Evolutionary conservation across 1,140 invertebrate genomes (phyloP).

Genomic region (Drosophila asahinai): DNA sequence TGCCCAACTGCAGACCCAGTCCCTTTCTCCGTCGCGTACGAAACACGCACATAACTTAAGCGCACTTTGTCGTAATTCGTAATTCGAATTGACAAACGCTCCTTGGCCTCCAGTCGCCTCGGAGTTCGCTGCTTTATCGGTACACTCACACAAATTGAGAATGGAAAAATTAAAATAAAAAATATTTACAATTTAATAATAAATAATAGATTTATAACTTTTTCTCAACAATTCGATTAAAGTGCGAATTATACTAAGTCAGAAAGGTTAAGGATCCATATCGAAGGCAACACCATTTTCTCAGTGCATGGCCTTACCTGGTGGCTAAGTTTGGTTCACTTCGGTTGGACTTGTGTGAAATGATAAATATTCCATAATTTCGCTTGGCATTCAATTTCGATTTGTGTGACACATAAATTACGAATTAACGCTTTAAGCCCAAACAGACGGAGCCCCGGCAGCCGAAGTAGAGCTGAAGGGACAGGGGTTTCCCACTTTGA

Average conservation of each 20-base stretch:
- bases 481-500: conserved; percentile 1
- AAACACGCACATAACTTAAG: conserved; percentile 72
- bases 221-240: no score
- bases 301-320: conserved; percentile 7
- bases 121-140: conserved; percentile 1
- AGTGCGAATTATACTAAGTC: no score
- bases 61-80: conserved; percentile 83
- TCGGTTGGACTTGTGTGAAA: conserved; percentile 54
- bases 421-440: conserved; percentile 85
- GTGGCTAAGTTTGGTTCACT: conserved; percentile 22
- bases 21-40: conserved; percentile 28
- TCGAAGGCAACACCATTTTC: not conserved
- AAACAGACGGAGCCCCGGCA: conserved; percentile 21
- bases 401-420: conserved; percentile 85
- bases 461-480: not conserved
- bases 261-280: no score
- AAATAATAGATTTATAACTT: no score
- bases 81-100: conserved; percentile 84
- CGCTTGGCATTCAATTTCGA: conserved; percentile 84
- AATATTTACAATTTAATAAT: no score
- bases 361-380: conserved; percentile 85
- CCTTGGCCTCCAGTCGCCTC: conserved; percentile 29
- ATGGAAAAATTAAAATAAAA: not conserved
- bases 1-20: conserved; percentile 30
- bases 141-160: not conserved